phyloP scores from a whole-genome alignment of 1,140 invertebrate species.

The Neodiprion virginianus region DNA sequence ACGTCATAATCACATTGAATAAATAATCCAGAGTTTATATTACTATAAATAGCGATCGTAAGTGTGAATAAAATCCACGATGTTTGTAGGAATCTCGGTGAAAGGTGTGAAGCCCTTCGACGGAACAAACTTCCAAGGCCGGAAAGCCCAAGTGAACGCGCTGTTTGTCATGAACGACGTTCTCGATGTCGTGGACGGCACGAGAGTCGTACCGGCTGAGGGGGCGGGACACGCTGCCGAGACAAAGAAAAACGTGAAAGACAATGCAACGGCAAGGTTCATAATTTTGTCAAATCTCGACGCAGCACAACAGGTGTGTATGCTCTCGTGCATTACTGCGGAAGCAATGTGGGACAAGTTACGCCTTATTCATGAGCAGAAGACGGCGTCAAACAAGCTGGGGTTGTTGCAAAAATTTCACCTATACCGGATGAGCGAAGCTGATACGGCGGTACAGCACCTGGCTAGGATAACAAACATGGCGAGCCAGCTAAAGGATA shows the following conservation, averaged over 20 bases:
- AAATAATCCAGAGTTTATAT: too few relatives aligned
- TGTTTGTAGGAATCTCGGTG: slow-evolving; percentile 15
- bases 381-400: too few relatives aligned
- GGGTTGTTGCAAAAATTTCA: too few relatives aligned
- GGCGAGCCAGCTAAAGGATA: too few relatives aligned
- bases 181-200: slow-evolving; percentile 14
- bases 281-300: background rate
- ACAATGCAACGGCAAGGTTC: slow-evolving; percentile 6
- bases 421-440: too few relatives aligned
- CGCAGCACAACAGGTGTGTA: background rate
- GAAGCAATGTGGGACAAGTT: too few relatives aligned
- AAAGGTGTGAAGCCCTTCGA: background rate
- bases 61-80: slow-evolving; percentile 15
- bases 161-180: slow-evolving; percentile 20
- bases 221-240: background rate
- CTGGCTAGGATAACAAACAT: too few relatives aligned
- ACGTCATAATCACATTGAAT: too few relatives aligned
- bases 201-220: slow-evolving; percentile 12
- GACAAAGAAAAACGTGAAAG: slow-evolving; percentile 4
- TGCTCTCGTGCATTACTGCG: too few relatives aligned
- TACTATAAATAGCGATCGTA: too few relatives aligned
- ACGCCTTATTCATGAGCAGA: too few relatives aligned
- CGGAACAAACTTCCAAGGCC: slow-evolving; percentile 18
- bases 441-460: too few relatives aligned
- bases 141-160: slow-evolving; percentile 18